Evolutionary conservation across 2,113 vertebrate genomes (phyloP), one percentile per base, ranked within the genome.

Genomic region (Anser brachyrhynchus): DNA sequence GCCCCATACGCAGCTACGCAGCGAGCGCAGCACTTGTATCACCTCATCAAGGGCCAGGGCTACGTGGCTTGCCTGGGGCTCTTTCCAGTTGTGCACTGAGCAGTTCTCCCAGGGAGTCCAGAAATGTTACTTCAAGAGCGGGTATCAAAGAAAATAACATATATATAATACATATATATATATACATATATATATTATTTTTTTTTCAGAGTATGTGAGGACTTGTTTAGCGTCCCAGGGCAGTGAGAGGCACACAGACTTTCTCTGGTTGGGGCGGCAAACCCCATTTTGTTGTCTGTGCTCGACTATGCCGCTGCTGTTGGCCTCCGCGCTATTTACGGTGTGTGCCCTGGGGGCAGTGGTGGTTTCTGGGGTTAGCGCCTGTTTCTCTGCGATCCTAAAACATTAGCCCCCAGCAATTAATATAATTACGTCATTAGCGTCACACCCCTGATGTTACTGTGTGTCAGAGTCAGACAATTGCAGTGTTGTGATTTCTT

Each of bases 401-500:
- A 92, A 96, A 87, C 84, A 55, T 89, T 92, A 96, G 87, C 93
- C 92, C 51, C 91, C 5, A 33, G 87, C 88, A 54, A 23, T 87
- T 83, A 86, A 95, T 95, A 81, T 90, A 93, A 82, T 82, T 92
- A 89, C 95, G 91, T 95, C 66, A 72, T 82, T 92, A 87, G 52
- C 79, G 87, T 81, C 90, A 92, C 92, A 96, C 80, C 62, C 74
- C 86, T 95, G 92, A 92, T 96, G 94, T 96, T 96, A 92, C 89
- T 83, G 80, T 57, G 88, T 94, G 92, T 94, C 92, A 87, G 92
- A 88, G 90, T 59, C 93, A 95, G 94, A 96, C 96, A 97, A 96
- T 94, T 96, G 94, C 94, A 92, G 74, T 95, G 96, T 96, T 96
- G 95, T 97, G 95, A 96, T 96, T 97, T 96, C 96, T 96, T 96